A percentile compares a stretch with the other conserved stretches of the same genome.
These are phyloP conservation scores for Daubentonia madagascariensis DNA, from an alignment of 2,113 vertebrate genomes.

Conservation along the genomic window DNA sequence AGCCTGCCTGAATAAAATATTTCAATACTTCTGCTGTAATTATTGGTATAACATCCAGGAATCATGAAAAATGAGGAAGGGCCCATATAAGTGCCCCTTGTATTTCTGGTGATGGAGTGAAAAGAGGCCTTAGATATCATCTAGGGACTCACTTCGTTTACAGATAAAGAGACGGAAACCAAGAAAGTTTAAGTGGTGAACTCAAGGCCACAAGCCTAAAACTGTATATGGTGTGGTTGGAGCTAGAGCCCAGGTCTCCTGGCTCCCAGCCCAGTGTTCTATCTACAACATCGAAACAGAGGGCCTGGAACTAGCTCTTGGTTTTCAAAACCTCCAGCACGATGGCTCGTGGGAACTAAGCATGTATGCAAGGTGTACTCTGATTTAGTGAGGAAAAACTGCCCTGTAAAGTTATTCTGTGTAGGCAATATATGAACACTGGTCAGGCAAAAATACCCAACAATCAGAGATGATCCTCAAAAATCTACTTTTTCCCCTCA, in stretches of 20 bases:
- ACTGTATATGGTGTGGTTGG: not conserved
- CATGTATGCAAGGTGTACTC: not conserved
- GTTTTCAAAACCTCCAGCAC: not conserved
- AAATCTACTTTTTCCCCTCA: not conserved
- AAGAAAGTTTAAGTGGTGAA: not conserved
- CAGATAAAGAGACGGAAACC: not conserved
- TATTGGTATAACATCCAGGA: not conserved
- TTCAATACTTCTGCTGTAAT: not conserved
- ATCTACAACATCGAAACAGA: not conserved
- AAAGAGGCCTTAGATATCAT: not conserved
- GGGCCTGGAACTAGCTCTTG: not conserved
- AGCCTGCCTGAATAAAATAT: not conserved
- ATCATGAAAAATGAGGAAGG: constrained; percentile 1
- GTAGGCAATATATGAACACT: not conserved
- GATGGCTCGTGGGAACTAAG: not conserved
- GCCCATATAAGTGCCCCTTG: not conserved
- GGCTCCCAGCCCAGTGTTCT: not conserved
- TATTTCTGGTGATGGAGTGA: not conserved
- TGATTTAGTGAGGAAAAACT: not conserved
- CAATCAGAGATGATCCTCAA: not conserved
- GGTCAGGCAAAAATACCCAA: not conserved
- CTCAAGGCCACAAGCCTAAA: not conserved
- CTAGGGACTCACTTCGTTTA: not conserved
- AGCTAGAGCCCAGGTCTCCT: not conserved
- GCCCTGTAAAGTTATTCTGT: not conserved